Base-by-base conservation (phyloP, 1,140 invertebrate species). In the Oncopeltus fasciatus region DNA sequence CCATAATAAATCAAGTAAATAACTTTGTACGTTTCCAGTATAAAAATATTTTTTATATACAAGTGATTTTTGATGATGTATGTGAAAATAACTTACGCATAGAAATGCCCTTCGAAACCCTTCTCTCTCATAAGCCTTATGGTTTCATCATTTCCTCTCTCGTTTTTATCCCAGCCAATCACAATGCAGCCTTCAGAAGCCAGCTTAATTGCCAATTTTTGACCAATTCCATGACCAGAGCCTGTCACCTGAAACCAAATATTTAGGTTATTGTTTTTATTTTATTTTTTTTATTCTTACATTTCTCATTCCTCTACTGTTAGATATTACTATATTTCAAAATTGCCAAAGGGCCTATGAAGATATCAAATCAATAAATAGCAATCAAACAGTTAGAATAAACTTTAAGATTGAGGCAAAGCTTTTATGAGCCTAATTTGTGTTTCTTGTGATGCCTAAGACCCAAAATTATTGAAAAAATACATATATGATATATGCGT, bases 201-300 rank as follows among this genome's bases (percentile, higher is more conserved):
- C 70, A 93, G 90, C 64, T 85, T 80, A 21, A 86, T 69, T 1
- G 90, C 87, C 70, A 95, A 72, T 67, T 92, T 80, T 59, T 86
- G 82, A 51, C 95, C 95, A 67, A 98, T 89, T 49, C 94, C 95
- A 76, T 90, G 90, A 5, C 90, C 93, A 14, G 87, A 80, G 8
- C 93, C 94, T 2, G 93, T 95, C 44, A 97, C 83, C 77, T 95
- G 72, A 64, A 58, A 64, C 16, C n/a, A n/a, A n/a, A n/a, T n/a
- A n/a, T n/a, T n/a, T n/a, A n/a, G n/a, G n/a, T n/a, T n/a, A n/a
- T n/a, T n/a, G n/a, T n/a, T n/a, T n/a, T n/a, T n/a, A n/a, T n/a
- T n/a, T n/a, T n/a, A n/a, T n/a, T n/a, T n/a, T n/a, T n/a, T n/a
- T n/a, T n/a, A n/a, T n/a, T n/a, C n/a, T n/a, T n/a, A n/a, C n/a